Conservation (phyloP, 2,113 vertebrate genomes). For the Himantopus leucocephalus region DNA sequence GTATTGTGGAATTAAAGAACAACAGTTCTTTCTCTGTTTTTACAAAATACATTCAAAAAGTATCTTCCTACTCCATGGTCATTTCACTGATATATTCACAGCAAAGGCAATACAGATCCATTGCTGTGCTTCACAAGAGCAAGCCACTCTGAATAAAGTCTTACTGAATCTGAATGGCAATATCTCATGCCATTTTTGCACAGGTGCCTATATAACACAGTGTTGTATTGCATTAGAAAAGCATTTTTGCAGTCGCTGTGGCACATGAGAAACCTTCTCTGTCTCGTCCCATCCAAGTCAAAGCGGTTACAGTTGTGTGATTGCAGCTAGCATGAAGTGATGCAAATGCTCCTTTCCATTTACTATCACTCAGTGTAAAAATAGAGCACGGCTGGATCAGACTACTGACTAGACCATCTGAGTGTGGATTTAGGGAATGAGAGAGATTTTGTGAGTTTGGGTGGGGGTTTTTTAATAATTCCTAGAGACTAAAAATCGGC, state of each 20-base stretch:
- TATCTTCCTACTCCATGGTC: fast-evolving
- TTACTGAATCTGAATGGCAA: not conserved
- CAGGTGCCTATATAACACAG: not conserved
- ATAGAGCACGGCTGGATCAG: not conserved
- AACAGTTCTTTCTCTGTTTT: not conserved
- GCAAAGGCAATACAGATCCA: not conserved
- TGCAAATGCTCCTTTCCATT: not conserved
- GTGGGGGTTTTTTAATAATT: not conserved
- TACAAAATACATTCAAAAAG: not conserved
- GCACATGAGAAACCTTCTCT: not conserved
- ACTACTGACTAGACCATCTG: not conserved
- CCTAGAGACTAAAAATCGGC: not conserved
- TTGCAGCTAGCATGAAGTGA: not conserved
- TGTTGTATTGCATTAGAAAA: not conserved
- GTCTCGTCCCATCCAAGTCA: not conserved
- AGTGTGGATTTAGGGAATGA: not conserved
- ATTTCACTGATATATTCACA: not conserved
- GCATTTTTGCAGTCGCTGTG: not conserved
- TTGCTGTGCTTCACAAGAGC: not conserved
- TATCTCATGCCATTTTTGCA: fast-evolving
- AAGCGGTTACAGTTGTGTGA: not conserved
- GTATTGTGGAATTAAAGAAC: not conserved
- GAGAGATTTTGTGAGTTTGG: not conserved
- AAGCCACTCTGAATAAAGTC: not conserved
- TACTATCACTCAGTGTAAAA: not conserved